Conservation (phyloP, 2,113 vertebrate species). For the Galbula dea region DNA sequence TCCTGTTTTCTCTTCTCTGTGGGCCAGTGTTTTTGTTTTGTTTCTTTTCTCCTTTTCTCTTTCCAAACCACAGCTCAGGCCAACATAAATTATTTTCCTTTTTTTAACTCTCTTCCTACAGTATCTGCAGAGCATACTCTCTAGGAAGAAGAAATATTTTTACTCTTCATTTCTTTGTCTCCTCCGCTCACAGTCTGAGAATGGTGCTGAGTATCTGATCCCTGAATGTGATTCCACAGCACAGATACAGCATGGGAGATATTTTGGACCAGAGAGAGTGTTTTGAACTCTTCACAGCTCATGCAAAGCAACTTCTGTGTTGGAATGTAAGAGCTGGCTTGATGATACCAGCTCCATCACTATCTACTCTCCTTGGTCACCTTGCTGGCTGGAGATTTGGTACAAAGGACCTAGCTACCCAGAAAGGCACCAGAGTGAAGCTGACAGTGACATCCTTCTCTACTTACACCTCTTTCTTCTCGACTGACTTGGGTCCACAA, state of each 20-base stretch:
- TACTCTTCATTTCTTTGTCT: background rate
- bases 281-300: background rate
- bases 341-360: background rate
- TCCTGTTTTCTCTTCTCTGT: conserved; percentile 66
- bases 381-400: background rate
- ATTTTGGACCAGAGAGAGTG: background rate
- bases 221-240: background rate
- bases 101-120: background rate
- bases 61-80: conserved; percentile 25
- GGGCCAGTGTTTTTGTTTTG: conserved; percentile 53
- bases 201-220: background rate
- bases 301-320: background rate
- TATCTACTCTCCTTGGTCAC: background rate
- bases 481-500: background rate
- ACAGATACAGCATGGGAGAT: background rate
- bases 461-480: background rate
- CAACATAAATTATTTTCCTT: background rate
- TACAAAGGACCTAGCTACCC: background rate
- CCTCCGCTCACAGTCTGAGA: background rate
- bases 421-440: background rate
- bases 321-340: background rate
- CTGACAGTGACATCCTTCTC: background rate
- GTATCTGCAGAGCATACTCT: too few species aligned
- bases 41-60: conserved; percentile 57
- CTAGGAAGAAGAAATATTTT: background rate